Conservation (phyloP, 2,888 invertebrate genomes). For the Aspidiotus rigidus region DNA sequence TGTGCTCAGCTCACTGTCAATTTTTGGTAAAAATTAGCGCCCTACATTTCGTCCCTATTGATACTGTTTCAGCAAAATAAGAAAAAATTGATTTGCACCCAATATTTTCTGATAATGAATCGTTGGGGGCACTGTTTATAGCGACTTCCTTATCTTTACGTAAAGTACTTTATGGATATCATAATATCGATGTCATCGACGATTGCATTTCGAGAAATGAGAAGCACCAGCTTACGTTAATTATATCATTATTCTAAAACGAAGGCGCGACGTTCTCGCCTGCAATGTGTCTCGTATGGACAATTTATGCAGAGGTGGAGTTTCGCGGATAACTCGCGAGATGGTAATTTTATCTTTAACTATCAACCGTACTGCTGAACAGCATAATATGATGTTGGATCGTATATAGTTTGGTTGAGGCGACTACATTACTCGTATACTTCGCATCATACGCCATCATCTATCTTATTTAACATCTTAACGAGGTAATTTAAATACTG, state of each 20-base stretch:
- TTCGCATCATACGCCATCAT: slow-evolving; percentile 24
- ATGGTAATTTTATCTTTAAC: slow-evolving; percentile 15
- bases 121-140: too few species aligned
- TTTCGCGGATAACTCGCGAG: slow-evolving; percentile 13
- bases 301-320: slow-evolving; percentile 20
- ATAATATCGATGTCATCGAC: too few species aligned
- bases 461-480: slow-evolving; percentile 27
- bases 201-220: background rate
- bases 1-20: too few species aligned
- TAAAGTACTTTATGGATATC: too few species aligned
- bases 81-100: too few species aligned
- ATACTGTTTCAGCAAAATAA: too few species aligned
- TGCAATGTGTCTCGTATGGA: background rate
- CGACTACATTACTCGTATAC: slow-evolving; percentile 11
- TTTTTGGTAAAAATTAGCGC: too few species aligned
- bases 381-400: background rate
- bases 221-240: background rate
- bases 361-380: background rate
- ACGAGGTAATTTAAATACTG: slow-evolving; percentile 27
- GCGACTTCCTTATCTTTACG: too few species aligned
- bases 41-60: too few species aligned
- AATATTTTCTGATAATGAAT: too few species aligned
- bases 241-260: slow-evolving; percentile 1
- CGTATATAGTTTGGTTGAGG: slow-evolving; percentile 7
- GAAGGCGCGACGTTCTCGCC: slow-evolving; percentile 1